A percentile compares a stretch with the other conserved stretches of the same genome.
Conservation (phyloP, 2,888 invertebrate species). For the Cryptocheilus praepositus region DNA sequence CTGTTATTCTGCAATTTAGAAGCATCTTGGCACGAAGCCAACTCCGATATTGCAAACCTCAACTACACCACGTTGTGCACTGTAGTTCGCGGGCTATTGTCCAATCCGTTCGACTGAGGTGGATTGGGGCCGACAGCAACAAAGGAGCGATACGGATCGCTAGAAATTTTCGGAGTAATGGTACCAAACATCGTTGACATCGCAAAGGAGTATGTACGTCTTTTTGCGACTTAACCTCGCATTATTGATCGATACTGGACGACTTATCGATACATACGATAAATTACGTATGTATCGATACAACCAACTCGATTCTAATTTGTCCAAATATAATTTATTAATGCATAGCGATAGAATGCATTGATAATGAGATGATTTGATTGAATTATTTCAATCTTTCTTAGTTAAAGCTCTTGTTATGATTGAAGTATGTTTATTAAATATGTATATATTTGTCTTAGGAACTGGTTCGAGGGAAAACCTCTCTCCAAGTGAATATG, state of each 20-base stretch:
- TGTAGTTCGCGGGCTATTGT: constrained; percentile 64
- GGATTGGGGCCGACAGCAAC: constrained; percentile 43
- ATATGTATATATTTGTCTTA: too few species aligned
- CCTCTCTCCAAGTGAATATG: too few species aligned
- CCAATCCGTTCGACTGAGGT: constrained; percentile 50
- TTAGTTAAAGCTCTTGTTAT: too few species aligned
- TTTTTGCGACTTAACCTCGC: constrained; percentile 34
- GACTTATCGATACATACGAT: too few species aligned
- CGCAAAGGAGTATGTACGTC: constrained; percentile 26
- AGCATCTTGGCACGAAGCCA: constrained; percentile 68
- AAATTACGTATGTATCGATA: too few species aligned
- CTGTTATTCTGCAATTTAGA: constrained; percentile 62
- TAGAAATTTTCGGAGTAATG: constrained; percentile 68
- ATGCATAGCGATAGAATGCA: too few species aligned
- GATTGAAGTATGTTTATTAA: too few species aligned
- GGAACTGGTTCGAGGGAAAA: too few species aligned
- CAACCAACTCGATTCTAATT: too few species aligned
- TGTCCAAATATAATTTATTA: too few species aligned
- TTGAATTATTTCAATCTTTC: too few species aligned
- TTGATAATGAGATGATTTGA: too few species aligned
- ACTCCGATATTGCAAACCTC: constrained; percentile 60
- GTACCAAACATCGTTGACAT: constrained; percentile 36
- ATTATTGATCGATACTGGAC: constrained; percentile 38
- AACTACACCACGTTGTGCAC: constrained; percentile 42
- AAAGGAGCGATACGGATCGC: constrained; percentile 34